Conservation (phyloP, 1,140 invertebrate species). For the Bombus picipes region DNA sequence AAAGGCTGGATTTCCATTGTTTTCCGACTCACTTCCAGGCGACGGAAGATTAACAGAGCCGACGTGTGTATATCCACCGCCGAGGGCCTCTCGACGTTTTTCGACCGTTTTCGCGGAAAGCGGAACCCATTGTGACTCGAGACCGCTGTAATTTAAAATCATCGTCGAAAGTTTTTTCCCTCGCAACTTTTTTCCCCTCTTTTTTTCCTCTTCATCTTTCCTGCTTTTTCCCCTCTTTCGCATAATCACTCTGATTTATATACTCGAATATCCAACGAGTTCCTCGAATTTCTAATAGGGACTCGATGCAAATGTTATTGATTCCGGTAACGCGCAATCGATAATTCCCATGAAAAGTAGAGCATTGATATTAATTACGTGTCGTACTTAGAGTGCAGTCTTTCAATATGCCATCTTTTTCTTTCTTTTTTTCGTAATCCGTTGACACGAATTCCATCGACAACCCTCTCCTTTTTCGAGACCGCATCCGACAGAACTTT, state of each 20-base stretch:
- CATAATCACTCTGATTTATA: conserved; percentile 20
- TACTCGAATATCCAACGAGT: background rate
- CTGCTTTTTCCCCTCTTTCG: background rate
- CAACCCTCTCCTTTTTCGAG: conserved; percentile 11
- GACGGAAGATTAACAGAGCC: conserved; percentile 62
- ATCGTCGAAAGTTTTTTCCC: conserved; percentile 17
- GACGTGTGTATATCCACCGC: conserved; percentile 50
- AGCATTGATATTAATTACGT: conserved; percentile 42
- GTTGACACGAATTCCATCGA: conserved; percentile 16
- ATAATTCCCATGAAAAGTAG: background rate
- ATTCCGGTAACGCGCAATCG: conserved; percentile 24
- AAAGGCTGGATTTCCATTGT: conserved; percentile 60
- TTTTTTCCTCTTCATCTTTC: too few relatives aligned
- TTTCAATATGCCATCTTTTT: background rate
- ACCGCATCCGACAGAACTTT: conserved; percentile 30
- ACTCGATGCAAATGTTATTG: conserved; percentile 5
- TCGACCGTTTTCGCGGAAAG: conserved; percentile 46
- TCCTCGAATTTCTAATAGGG: background rate
- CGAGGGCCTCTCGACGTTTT: conserved; percentile 53
- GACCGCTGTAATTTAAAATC: conserved; percentile 51
- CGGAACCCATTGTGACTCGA: conserved; percentile 40
- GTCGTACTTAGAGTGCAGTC: background rate
- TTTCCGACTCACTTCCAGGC: conserved; percentile 54
- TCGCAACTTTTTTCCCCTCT: background rate
- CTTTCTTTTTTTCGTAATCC: conserved; percentile 4